phyloP scores from a whole-genome alignment of 2,888 invertebrate genomes.

The Fragum sueziense region DNA sequence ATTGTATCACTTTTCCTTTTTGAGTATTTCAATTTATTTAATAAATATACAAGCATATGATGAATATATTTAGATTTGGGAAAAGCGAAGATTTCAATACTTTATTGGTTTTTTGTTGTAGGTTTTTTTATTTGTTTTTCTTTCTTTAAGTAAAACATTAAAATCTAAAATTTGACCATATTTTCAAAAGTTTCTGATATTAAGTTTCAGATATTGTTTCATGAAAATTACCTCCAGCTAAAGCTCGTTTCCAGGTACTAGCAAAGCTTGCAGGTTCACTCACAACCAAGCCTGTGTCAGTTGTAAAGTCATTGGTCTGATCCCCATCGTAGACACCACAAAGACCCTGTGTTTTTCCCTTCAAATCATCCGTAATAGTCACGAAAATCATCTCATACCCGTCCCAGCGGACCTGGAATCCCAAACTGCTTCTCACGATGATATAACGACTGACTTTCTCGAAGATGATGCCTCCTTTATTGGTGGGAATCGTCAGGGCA shows the following conservation, averaged over 20 bases:
- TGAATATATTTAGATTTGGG: too few species aligned
- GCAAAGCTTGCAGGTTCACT: constrained; percentile 69
- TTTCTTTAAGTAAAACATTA: too few species aligned
- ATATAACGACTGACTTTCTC: constrained; percentile 89
- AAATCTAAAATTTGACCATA: too few species aligned
- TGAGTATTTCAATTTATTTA: too few species aligned
- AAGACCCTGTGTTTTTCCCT: constrained; percentile 90
- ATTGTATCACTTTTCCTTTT: too few species aligned
- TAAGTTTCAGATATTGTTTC: too few species aligned
- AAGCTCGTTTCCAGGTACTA: constrained; percentile 70
- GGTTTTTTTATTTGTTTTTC: too few species aligned
- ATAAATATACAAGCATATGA: too few species aligned
- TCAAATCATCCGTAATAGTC: constrained; percentile 79
- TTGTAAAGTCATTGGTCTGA: constrained; percentile 87
- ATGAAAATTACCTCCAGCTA: constrained; percentile 55
- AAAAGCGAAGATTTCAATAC: too few species aligned
- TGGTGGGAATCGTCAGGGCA: constrained; percentile 63
- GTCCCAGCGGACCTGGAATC: constrained; percentile 90
- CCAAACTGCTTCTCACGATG: constrained; percentile 87
- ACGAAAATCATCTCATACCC: constrained; percentile 82
- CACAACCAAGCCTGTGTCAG: constrained; percentile 84
- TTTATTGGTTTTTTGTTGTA: too few species aligned
- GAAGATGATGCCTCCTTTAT: constrained; percentile 87
- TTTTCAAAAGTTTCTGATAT: too few species aligned
- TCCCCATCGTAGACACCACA: constrained; percentile 91